phyloP scores from a whole-genome alignment of 2,888 invertebrate species.

The Phasia obesa region DNA sequence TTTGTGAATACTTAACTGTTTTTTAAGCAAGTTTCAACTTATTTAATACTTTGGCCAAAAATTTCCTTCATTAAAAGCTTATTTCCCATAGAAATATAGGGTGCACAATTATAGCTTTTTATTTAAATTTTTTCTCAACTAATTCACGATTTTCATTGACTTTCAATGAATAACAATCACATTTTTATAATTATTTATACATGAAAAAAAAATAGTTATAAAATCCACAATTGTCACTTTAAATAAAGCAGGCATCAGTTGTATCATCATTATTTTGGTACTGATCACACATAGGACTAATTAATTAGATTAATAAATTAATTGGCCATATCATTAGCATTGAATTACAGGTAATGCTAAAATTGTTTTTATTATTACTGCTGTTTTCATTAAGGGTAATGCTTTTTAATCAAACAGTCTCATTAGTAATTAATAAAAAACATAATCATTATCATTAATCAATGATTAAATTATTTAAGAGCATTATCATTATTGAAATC shows the following conservation, averaged over 20 bases:
- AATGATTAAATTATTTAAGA: too few relatives aligned
- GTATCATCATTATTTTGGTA: constrained; percentile 26
- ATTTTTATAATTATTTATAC: constrained; percentile 64
- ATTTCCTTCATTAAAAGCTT: background rate
- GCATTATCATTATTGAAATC: too few relatives aligned
- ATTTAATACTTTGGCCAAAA: background rate
- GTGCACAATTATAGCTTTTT: background rate
- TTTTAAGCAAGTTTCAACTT: background rate
- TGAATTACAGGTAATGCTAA: too few relatives aligned
- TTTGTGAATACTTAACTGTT: background rate
- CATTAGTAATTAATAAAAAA: too few relatives aligned
- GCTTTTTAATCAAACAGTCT: too few relatives aligned
- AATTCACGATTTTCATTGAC: constrained; percentile 68
- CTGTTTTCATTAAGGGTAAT: too few relatives aligned
- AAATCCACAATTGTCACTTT: constrained; percentile 54
- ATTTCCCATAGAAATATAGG: constrained; percentile 3
- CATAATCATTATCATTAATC: too few relatives aligned
- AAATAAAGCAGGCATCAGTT: constrained; percentile 35
- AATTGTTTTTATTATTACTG: too few relatives aligned
- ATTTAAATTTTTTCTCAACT: constrained; percentile 27
- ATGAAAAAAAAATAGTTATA: constrained; percentile 67
- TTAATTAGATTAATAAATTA: too few relatives aligned
- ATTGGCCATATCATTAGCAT: too few relatives aligned
- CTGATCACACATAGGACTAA: too few relatives aligned
- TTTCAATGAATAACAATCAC: constrained; percentile 61